Percentiles rank a stretch among this genome's conserved stretches.
These are phyloP conservation scores for Grallaria varia DNA, from an alignment of 2,113 vertebrate genomes.

Conservation along the genomic window DNA sequence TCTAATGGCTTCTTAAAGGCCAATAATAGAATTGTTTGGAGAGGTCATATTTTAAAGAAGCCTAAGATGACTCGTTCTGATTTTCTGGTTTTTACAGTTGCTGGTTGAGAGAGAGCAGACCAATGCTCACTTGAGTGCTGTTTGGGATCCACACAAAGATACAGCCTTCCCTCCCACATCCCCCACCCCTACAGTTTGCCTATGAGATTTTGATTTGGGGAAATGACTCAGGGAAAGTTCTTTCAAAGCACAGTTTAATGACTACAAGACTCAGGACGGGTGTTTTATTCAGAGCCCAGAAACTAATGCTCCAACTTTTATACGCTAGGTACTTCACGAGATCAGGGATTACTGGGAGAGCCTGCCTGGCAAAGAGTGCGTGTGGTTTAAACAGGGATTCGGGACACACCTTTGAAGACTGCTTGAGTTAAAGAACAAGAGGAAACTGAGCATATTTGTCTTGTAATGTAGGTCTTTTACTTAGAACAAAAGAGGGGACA, in stretches of 20 bases:
- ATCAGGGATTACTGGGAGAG: not conserved
- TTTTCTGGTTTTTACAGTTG: not conserved
- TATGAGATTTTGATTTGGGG: not conserved
- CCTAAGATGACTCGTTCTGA: not conserved
- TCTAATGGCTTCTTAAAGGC: not conserved
- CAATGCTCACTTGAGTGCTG: not conserved
- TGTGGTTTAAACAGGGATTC: not conserved
- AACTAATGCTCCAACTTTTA: not conserved
- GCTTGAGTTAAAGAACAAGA: not conserved
- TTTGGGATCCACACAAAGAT: not conserved
- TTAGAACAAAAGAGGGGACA: not conserved
- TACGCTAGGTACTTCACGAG: fast-evolving
- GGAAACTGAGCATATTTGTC: not conserved
- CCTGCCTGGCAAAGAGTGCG: not conserved
- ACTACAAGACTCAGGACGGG: not conserved
- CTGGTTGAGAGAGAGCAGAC: not conserved
- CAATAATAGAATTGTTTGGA: not conserved
- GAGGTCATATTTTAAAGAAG: not conserved
- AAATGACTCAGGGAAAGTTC: not conserved
- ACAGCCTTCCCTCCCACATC: not conserved
- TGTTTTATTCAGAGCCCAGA: not conserved
- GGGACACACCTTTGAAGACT: fast-evolving
- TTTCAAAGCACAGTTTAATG: not conserved
- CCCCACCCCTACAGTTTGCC: not conserved
- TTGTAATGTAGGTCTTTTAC: not conserved